Base-by-base conservation (phyloP, 2,888 invertebrate species). In the Carcina quercana region DNA sequence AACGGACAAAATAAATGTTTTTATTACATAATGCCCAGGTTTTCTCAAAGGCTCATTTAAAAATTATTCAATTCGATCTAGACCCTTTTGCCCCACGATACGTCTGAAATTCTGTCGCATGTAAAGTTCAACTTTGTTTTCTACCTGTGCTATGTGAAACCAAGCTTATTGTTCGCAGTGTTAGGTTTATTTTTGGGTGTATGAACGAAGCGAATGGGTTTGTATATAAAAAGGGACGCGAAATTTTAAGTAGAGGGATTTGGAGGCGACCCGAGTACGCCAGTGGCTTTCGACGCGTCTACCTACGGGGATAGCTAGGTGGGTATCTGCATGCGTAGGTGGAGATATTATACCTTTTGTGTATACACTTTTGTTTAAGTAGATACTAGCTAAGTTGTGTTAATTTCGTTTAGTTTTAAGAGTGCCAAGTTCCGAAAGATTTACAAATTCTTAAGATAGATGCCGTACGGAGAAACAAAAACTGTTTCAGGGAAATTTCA, bases 1-100 rank as follows among this genome's bases (percentile, higher is more conserved):
- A 78, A 79, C 80, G 78, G 70, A 71, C 75, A 75, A 79, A 82
- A 83, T 79, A 82, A 80, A 82, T 79, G 80, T 82, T 82, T 80
- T 79, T 75, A 78, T 82, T 82, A 82, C 80, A 82, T 80, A 79
- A 78, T 73, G 66, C 74, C 13, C 76, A 70, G 67, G 67, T 73
- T 76, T 79, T 80, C 82, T 83, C 78, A 58, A 66, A 74, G 70
- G 70, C 69, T 60, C 64, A 67, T 69, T 68, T 62, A 47, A 32
- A 30, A 15, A 4, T 5, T 13, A 5, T n/a, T n/a, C n/a, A n/a
- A n/a, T n/a, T n/a, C n/a, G n/a, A n/a, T n/a, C 20, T 25, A 34
- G 22, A 60, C 30, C 35, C 60, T 50, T 57, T 63, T 42, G 2
- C 0, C 0, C 3, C 5, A 28, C 13, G n/a, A 53, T 64, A 72